Conservation (phyloP, 2,113 vertebrate species). For the Actenoides lindsayi region DNA sequence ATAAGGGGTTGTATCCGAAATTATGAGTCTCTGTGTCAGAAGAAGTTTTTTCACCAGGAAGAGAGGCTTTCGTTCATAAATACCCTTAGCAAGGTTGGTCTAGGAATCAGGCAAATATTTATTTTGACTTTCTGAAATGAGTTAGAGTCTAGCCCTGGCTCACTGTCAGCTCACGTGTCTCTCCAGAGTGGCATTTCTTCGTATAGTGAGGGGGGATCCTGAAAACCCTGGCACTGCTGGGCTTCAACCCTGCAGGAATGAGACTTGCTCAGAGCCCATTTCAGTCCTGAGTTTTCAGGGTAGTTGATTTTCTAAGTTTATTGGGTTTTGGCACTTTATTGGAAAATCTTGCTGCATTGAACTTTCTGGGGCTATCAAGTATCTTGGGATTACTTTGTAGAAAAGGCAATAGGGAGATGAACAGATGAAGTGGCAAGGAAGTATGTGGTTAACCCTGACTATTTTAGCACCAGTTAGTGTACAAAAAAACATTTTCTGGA, state of each 20-base stretch:
- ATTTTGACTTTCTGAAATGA: not conserved
- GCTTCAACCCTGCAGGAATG: not conserved
- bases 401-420: not conserved
- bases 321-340: not conserved
- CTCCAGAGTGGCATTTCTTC: not conserved
- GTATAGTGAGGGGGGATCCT: rapidly evolving
- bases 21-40: not conserved
- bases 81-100: not conserved
- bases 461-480: not conserved
- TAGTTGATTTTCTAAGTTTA: not conserved
- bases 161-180: rapidly evolving
- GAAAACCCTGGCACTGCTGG: not conserved
- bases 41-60: not conserved
- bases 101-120: not conserved
- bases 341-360: not conserved
- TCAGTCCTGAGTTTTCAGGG: not conserved
- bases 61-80: not conserved
- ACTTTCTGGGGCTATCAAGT: not conserved
- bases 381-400: not conserved
- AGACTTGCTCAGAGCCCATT: not conserved
- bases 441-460: not conserved
- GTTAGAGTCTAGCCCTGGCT: not conserved
- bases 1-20: not conserved
- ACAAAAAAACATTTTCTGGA: not conserved
- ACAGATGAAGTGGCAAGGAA: not conserved